A percentile compares a stretch with the other conserved stretches of the same genome.
Evolutionary conservation across 2,113 vertebrate species (phyloP).

Genomic region (Circaetus gallicus): DNA sequence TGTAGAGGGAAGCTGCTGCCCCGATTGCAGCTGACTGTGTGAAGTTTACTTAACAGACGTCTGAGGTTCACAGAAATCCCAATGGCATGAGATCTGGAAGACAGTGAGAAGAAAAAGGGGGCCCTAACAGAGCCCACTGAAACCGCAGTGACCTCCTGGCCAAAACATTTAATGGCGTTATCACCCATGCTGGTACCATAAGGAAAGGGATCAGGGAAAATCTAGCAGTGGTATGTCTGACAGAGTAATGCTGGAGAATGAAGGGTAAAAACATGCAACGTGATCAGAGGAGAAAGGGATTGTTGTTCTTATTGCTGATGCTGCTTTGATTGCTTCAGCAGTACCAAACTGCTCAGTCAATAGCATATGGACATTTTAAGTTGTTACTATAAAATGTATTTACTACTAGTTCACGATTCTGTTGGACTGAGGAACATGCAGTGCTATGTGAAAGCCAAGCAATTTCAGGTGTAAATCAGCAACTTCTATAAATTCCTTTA

Average conservation of each 20-base stretch:
- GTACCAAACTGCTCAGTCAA: background rate
- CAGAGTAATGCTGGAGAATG: background rate
- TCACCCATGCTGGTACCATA: background rate
- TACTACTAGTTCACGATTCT: background rate
- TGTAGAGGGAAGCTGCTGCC: background rate
- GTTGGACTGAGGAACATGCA: background rate
- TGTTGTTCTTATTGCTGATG: background rate
- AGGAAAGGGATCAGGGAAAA: background rate
- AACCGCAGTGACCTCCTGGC: background rate
- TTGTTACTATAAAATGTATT: background rate
- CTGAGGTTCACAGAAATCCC: background rate
- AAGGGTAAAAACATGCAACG: background rate
- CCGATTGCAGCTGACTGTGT: background rate
- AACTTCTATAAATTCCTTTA: background rate
- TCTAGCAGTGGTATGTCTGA: background rate
- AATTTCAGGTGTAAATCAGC: background rate
- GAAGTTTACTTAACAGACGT: background rate
- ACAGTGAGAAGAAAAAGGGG: background rate
- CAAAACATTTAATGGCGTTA: background rate
- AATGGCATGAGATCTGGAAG: background rate
- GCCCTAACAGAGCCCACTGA: background rate
- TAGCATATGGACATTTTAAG: background rate
- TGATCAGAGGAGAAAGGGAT: background rate
- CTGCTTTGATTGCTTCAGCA: background rate
- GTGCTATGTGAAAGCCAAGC: background rate